phyloP scores from a whole-genome alignment of 2,797 vertebrate genomes.

The Jordanella pulchra region DNA sequence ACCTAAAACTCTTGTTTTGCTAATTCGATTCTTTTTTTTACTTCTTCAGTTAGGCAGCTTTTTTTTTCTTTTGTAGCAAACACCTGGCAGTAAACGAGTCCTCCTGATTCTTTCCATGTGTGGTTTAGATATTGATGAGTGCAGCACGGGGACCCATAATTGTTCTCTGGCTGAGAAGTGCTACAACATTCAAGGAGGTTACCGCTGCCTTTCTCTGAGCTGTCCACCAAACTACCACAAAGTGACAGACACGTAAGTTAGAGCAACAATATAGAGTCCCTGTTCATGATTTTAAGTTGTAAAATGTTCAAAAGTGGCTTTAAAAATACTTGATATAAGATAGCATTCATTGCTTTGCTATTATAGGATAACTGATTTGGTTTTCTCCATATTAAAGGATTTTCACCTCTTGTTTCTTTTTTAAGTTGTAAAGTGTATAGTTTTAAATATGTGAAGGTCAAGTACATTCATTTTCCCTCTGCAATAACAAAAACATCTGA shows the following conservation, averaged over 20 bases:
- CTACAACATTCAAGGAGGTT: slow-evolving; percentile 92
- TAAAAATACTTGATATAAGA: not conserved
- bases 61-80: slow-evolving; percentile 14
- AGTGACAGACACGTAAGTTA: slow-evolving; percentile 89
- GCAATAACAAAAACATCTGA: no score
- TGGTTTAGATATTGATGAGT: slow-evolving; percentile 91
- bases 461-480: not conserved
- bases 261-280: not conserved
- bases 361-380: not conserved
- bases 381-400: not conserved
- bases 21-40: slow-evolving; percentile 47
- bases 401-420: not conserved
- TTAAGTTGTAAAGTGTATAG: no score
- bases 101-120: slow-evolving; percentile 27
- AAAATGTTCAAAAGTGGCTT: not conserved
- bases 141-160: slow-evolving; percentile 88
- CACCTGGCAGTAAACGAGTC: slow-evolving; percentile 19
- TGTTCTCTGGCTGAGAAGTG: slow-evolving; percentile 90
- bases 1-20: slow-evolving; percentile 40
- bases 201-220: slow-evolving; percentile 88
- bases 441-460: not conserved
- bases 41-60: slow-evolving; percentile 13
- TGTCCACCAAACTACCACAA: slow-evolving; percentile 93
- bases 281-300: not conserved
- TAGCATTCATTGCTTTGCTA: not conserved